Conservation (phyloP, 1,140 invertebrate genomes). For the Triops longicaudatus region DNA sequence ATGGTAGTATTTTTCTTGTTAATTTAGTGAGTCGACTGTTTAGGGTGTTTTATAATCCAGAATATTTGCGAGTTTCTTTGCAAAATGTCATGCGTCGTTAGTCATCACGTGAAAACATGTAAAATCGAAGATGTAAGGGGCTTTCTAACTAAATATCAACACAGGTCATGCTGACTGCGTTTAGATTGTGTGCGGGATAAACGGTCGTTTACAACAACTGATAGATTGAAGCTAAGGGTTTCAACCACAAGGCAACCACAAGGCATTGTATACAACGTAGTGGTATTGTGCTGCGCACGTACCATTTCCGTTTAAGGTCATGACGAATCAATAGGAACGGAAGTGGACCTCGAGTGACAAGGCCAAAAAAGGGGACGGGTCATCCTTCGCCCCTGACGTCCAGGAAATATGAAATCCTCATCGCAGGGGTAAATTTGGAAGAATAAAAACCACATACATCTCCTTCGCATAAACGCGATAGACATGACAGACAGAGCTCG, state of each 20-base stretch:
- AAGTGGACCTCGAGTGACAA: neutral
- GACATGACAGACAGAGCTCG: neutral
- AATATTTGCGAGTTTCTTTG: too few species aligned
- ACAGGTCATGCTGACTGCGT: too few species aligned
- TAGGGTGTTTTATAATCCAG: too few species aligned
- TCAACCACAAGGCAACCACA: neutral
- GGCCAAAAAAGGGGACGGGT: neutral
- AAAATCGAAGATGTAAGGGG: too few species aligned
- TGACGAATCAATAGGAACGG: neutral
- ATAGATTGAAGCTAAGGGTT: neutral
- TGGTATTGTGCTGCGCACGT: conserved; percentile 5
- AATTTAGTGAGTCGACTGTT: too few species aligned
- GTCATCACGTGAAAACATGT: too few species aligned
- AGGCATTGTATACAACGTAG: neutral
- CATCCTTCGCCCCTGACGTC: neutral
- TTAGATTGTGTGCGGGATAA: neutral
- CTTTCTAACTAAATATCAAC: too few species aligned
- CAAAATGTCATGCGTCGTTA: too few species aligned
- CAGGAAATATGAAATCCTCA: neutral
- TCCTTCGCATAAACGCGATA: neutral
- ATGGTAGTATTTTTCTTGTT: too few species aligned
- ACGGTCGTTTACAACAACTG: neutral
- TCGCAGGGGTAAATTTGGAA: neutral
- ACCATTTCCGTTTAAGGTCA: conserved; percentile 7
- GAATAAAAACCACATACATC: neutral